Base-by-base conservation (phyloP, 2,113 vertebrate genomes). In the Xiphophorus maculatus region DNA sequence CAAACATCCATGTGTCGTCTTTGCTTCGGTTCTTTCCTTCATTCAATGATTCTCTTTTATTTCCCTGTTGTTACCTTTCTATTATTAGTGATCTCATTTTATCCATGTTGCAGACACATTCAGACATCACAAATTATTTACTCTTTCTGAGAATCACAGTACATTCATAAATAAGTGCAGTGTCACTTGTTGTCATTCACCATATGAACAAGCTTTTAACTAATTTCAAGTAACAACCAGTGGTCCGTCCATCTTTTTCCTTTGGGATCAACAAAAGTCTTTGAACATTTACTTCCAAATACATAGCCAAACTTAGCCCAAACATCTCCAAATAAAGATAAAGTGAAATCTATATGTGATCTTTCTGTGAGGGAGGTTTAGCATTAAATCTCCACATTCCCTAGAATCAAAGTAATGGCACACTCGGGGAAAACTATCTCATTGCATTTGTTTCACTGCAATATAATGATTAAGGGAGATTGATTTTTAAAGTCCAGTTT, bases 381-480 rank as follows among this genome's bases (percentile, higher is more conserved):
- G 69, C 79, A 81, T 74, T 79, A 69, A 67, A 60, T 63, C 69
- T 77, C 37, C 9, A 22, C 35, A 77, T 79, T 82, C 78, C 88
- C 90, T 90, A 88, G 78, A 76, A 63, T 51, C 33, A 73, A 74
- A 84, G 68, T 86, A 88, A 89, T 79, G 73, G 82, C 37, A 73
- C 82, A 48, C 77, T 27, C 67, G 4, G 14, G 85, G 87, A 87
- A 72, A 69, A 8, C 65, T 32, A 69, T 58, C 44, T 35, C 66
- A 22, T 70, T 60, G 73, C 66, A 73, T 71, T 69, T 76, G 76
- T 77, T 81, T 82, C 61, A 60, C 29, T 54, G 54, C 32, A 66
- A 40, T 86, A 87, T 76, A 86, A 91, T 89, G 85, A 88, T 89
- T 87, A 62, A 90, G 70, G 73, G 68, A 73, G 74, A 93, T 84